A percentile compares a stretch with the other conserved stretches of the same genome.
Evolutionary conservation across 2,888 invertebrate species (phyloP).

Genomic region (Metallyticus violacea): DNA sequence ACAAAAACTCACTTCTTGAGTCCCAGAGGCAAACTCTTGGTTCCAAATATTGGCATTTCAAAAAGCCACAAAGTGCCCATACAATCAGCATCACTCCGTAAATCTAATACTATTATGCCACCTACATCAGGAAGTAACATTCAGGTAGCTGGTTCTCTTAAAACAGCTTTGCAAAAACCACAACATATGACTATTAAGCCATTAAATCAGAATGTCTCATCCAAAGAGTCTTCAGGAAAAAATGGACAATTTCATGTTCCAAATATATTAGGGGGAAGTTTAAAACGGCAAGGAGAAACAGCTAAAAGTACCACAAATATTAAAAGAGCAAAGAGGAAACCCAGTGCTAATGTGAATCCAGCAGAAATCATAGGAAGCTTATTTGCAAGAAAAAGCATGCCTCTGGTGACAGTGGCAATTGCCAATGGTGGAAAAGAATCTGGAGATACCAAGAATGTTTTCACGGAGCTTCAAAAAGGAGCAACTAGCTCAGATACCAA

Average conservation of each 20-base stretch:
- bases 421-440: conserved; percentile 3
- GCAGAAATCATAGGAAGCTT: conserved; percentile 2
- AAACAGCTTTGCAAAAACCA: conserved; percentile 1
- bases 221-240: background rate
- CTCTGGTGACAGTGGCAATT: conserved; percentile 12
- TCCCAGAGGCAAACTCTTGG: background rate
- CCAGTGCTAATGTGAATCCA: background rate
- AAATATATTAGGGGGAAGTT: conserved; percentile 2
- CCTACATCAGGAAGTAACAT: background rate
- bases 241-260: conserved; percentile 5
- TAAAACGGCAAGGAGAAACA: background rate
- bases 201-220: background rate
- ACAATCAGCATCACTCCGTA: background rate
- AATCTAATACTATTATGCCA: background rate
- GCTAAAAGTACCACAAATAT: background rate
- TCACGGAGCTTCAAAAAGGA: background rate
- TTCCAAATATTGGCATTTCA: background rate
- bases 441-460: background rate
- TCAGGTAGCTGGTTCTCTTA: background rate
- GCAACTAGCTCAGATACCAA: background rate
- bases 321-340: background rate
- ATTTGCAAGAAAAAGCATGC: conserved; percentile 7
- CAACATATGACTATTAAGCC: background rate
- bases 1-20: background rate
- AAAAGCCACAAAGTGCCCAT: background rate